Conservation (phyloP, 2,113 vertebrate genomes). For the Octodon degus region DNA sequence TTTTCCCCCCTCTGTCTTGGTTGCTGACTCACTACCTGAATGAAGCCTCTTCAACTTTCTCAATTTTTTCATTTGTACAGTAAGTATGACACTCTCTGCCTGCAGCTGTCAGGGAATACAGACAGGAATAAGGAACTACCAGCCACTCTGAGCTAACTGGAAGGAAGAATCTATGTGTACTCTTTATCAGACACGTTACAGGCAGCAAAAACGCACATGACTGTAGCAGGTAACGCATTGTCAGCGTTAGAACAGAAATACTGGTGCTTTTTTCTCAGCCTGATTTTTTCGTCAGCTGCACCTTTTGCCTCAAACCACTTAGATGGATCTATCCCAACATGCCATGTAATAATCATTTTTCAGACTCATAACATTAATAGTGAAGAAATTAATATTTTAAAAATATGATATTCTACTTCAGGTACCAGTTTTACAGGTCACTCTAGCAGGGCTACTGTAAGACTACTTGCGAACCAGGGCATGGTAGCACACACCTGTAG, state of each 20-base stretch:
- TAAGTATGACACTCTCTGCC: neutral
- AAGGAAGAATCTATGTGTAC: neutral
- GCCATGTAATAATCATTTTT: neutral
- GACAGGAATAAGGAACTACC: neutral
- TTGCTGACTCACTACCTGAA: conserved; percentile 51
- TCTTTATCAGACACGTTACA: neutral
- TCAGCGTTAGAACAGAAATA: neutral
- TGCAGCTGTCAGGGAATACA: neutral
- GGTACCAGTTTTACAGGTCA: neutral
- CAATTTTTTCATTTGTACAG: conserved; percentile 42
- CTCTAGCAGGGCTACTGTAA: neutral
- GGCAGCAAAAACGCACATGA: conserved; percentile 7
- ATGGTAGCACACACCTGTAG: neutral
- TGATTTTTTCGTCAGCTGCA: neutral
- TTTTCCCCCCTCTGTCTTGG: conserved; percentile 8
- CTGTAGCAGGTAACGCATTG: neutral
- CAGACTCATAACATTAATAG: neutral
- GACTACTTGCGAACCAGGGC: neutral
- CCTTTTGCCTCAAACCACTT: conserved; percentile 2
- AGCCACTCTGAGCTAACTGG: neutral
- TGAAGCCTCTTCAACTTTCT: conserved; percentile 38
- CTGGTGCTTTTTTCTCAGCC: neutral
- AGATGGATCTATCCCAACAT: neutral
- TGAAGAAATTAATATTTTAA: conserved; percentile 28
- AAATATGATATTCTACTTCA: neutral